Evolutionary conservation across 2,888 invertebrate species (phyloP), one percentile per base, ranked within the genome.

Genomic region (Eulithis testata): DNA sequence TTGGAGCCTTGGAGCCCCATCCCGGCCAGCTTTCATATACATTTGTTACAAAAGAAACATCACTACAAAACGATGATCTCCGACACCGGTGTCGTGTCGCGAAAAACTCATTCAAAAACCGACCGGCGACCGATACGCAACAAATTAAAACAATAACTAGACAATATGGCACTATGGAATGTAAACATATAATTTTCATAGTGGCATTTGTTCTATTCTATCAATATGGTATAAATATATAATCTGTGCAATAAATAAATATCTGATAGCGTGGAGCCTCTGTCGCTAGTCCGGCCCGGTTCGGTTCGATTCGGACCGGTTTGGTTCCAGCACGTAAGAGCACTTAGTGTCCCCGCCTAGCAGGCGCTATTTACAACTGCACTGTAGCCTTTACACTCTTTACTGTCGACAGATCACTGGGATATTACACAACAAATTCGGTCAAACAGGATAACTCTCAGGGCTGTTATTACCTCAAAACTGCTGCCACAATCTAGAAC

Each of bases 111-210:
- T 55, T 62, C 51, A 56, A 65, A 64, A 65, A 60, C 63, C 58
- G 65, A 60, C 61, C 58, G 65, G 45, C 61, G 61, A 61, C 65
- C 58, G 63, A 36, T 49, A 54, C 58, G 31, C 52, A 54, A 63
- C 54, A 45, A 43, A 51, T 61, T 45, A 61, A 62, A 60, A 65
- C 61, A 50, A 69, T 64, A 63, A 66, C 78, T 72, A 77, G 73
- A 85, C 82, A 81, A 82, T 65, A 88, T 85, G 89, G 81, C 90
- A 89, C 91, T 87, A 90, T 88, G 91, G 84, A 86, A 85, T 87
- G 87, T 84, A 82, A 89, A 90, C 90, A 90, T 90, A 90, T 89
- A 86, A 88, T 86, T 87, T 78, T 86, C 89, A 88, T 88, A 89
- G 89, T 86, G 87, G 79, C 85, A 84, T 80, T 77, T 76, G 64